Base-by-base conservation (phyloP, 2,888 invertebrate species). In the Tenthredo mesomela region DNA sequence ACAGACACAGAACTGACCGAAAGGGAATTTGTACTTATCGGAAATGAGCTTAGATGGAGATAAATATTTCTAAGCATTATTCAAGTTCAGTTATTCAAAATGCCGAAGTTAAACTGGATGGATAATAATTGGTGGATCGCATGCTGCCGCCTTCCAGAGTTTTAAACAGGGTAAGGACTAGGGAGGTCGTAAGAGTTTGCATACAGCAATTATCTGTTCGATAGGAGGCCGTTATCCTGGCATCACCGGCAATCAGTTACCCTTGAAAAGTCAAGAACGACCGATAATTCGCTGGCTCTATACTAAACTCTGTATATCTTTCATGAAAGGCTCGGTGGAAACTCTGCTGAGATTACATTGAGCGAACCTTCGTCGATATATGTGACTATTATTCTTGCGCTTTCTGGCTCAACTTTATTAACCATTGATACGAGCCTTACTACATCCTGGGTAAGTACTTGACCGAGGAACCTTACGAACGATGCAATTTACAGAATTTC, bases 101-200 rank as follows among this genome's bases (percentile, higher is more conserved):
- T 82, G 85, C 86, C 73, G 10, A 82, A 88, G 85, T 87, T 86
- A 86, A 87, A 87, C 86, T 87, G 87, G 86, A 87, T 86, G 33
- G 73, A 84, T 87, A 87, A 88, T 86, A 87, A 88, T 86, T 85
- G 87, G 65, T 47, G 85, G 77, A 85, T 86, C 73, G 86, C 85
- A 70, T 85, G 86, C 85, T 85, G 86, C 85, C 33, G 84, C 67
- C 82, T 70, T 75, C 25, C 0, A 54, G 21, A 73, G 29, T 71
- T 58, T 12, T 21, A 12, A 58, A 77, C 12, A 65, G 58, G 29
- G 25, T 47, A n/a, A 84, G 65, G 78, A 25, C 61, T 61, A 29
- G 84, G 18, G 61, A 84, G 75, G n/a, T 77, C 67, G 33, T 21
- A 29, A 21, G 43, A 84, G 65, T 65, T 80, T 80, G 43, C 65